Evolutionary conservation across 2,113 vertebrate species (phyloP).

Genomic region (Passer domesticus): DNA sequence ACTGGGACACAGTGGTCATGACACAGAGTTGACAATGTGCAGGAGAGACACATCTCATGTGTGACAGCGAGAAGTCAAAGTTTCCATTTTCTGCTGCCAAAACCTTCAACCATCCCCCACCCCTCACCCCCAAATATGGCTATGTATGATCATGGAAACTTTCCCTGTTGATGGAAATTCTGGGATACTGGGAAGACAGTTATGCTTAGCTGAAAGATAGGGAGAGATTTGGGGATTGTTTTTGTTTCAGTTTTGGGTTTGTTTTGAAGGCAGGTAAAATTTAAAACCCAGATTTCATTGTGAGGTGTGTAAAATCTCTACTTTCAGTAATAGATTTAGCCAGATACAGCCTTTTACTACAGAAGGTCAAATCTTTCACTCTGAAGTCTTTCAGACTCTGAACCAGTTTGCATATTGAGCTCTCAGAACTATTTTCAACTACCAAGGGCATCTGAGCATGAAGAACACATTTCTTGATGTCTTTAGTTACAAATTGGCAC

Average conservation of each 20-base stretch:
- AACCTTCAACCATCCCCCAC: neutral
- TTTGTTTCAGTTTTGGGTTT: neutral
- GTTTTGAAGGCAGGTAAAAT: neutral
- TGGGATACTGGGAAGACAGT: neutral
- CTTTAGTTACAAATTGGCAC: constrained; percentile 79
- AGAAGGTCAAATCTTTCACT: constrained; percentile 73
- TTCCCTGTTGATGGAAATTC: neutral
- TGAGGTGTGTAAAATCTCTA: neutral
- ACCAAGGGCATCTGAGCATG: constrained; percentile 71
- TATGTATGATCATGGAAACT: neutral
- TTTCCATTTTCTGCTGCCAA: neutral
- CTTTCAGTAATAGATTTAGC: neutral
- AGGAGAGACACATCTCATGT: neutral
- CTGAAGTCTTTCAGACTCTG: constrained; percentile 69
- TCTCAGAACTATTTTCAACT: constrained; percentile 75
- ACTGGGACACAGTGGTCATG: neutral
- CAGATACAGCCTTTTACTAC: constrained; percentile 4
- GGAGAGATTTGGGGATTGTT: neutral
- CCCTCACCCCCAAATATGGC: neutral
- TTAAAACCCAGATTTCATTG: neutral
- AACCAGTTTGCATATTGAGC: constrained; percentile 75
- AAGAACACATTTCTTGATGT: constrained; percentile 76
- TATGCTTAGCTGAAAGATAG: neutral
- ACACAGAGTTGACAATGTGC: neutral
- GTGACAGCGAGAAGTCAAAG: neutral